Base-by-base conservation (phyloP, 1,140 invertebrate genomes). In the Drosophila simulans region DNA sequence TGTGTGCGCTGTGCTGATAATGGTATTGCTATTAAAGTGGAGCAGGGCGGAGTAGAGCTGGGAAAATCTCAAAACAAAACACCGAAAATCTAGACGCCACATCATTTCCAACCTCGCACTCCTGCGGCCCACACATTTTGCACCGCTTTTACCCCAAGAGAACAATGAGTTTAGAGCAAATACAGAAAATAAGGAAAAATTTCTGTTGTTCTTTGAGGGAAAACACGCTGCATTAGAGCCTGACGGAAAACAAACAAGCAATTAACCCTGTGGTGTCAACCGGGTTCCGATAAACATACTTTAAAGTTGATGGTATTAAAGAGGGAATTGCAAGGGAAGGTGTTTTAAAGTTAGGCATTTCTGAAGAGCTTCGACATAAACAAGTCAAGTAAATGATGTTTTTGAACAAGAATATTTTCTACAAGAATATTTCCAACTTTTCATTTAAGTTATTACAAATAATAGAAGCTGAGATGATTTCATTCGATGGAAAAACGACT, bases 141-240 rank as follows among this genome's bases (percentile, higher is more conserved):
- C 27, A 27, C 3, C 7, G n/a, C 25, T 59, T 22, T 35, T 22
- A 1, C 12, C 35, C 10, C 58, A 37, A 20, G 55, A 65, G 74
- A 60, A 76, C 82, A 82, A 72, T 51, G 64, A 45, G 35, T 40
- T 75, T 66, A 49, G 73, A 66, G 51, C 51, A 70, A 85, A 85
- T 85, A 75, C 34, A 39, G 39, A 54, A 62, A 63, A 62, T 57
- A 79, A 58, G 31, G 60, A 70, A 76, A 58, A 64, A 59, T 55
- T 27, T n/a, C 15, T 68, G 42, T 15, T 70, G 39, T 70, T 57
- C 17, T 11, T 49, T 25, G n/a, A 39, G 55, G 46, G 35, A 20
- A 48, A 71, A 48, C 39, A 63, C 22, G 46, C 22, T 46, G 62
- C 35, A 65, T 74, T 69, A 70, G 55, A 62, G 49, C 17, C 54